These are phyloP conservation scores for Chaetogeoica ovagalla DNA, from an alignment of 2,888 invertebrate species.

Conservation along the genomic window DNA sequence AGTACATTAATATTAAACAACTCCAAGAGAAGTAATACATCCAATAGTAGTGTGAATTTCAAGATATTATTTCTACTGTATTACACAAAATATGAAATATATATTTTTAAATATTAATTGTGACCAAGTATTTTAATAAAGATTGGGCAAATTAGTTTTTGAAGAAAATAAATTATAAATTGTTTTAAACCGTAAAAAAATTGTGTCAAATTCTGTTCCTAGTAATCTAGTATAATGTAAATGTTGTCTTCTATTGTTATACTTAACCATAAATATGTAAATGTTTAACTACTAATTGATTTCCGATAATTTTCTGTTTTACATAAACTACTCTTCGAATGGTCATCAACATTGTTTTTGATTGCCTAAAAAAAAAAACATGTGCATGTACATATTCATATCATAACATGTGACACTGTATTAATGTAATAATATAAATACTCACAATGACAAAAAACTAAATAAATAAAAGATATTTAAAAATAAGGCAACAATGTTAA, in stretches of 20 bases:
- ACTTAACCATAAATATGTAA: neutral
- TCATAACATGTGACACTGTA: neutral
- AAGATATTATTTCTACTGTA: neutral
- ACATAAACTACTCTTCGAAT: neutral
- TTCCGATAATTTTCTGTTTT: conserved; percentile 20
- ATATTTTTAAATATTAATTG: neutral
- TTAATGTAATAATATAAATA: too few species aligned
- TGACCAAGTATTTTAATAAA: too few species aligned
- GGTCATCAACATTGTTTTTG: neutral
- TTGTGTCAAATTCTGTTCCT: too few species aligned
- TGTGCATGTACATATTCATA: neutral
- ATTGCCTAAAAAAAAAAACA: conserved; percentile 1
- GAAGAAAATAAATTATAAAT: too few species aligned
- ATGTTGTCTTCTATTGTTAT: neutral
- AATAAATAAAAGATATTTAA: too few species aligned
- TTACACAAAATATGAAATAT: neutral
- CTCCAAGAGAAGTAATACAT: neutral
- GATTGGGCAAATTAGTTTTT: too few species aligned
- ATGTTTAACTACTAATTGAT: neutral
- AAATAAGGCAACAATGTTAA: too few species aligned
- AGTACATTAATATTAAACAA: neutral
- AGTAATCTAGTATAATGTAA: too few species aligned
- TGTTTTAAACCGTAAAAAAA: too few species aligned
- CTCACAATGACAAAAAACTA: too few species aligned
- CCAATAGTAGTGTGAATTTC: neutral